Conservation (phyloP, 2,888 invertebrate species). For the Drosophila koepferae region DNA sequence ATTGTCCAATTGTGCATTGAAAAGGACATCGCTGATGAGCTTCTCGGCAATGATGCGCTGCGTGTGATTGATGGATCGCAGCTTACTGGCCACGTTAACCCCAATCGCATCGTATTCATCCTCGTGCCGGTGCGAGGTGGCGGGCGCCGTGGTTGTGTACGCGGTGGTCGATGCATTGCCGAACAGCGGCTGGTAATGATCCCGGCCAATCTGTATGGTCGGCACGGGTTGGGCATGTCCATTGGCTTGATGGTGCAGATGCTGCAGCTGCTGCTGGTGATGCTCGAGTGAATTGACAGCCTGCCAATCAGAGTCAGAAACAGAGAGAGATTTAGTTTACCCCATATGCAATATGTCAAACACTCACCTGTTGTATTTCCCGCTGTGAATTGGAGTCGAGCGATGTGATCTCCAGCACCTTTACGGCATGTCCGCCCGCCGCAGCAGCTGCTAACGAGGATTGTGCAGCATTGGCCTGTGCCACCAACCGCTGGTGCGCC, state of each 20-base stretch:
- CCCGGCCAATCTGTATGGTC: slow-evolving; percentile 83
- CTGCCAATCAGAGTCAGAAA: slow-evolving; percentile 37
- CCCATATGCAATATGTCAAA: background rate
- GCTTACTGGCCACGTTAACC: slow-evolving; percentile 83
- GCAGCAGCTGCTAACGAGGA: slow-evolving; percentile 61
- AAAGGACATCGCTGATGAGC: slow-evolving; percentile 84
- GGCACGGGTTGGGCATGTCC: slow-evolving; percentile 79
- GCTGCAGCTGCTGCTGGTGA: slow-evolving; percentile 82
- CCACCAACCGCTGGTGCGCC: slow-evolving; percentile 73
- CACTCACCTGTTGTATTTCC: slow-evolving; percentile 82
- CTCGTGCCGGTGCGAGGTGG: slow-evolving; percentile 67
- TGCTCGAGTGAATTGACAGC: slow-evolving; percentile 84
- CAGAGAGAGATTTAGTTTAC: background rate
- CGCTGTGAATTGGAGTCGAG: slow-evolving; percentile 84
- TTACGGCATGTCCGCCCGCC: slow-evolving; percentile 77
- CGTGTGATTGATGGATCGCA: slow-evolving; percentile 83
- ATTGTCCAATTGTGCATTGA: slow-evolving; percentile 84
- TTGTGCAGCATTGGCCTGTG: slow-evolving; percentile 67
- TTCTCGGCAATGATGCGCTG: slow-evolving; percentile 84
- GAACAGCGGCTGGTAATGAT: slow-evolving; percentile 83
- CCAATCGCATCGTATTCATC: slow-evolving; percentile 85
- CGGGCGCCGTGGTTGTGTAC: slow-evolving; percentile 72
- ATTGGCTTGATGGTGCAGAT: slow-evolving; percentile 79
- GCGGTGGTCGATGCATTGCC: slow-evolving; percentile 71
- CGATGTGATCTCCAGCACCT: slow-evolving; percentile 83